These are phyloP conservation scores for Heliconius ismenius DNA, from an alignment of 2,888 invertebrate species.

Conservation along the genomic window DNA sequence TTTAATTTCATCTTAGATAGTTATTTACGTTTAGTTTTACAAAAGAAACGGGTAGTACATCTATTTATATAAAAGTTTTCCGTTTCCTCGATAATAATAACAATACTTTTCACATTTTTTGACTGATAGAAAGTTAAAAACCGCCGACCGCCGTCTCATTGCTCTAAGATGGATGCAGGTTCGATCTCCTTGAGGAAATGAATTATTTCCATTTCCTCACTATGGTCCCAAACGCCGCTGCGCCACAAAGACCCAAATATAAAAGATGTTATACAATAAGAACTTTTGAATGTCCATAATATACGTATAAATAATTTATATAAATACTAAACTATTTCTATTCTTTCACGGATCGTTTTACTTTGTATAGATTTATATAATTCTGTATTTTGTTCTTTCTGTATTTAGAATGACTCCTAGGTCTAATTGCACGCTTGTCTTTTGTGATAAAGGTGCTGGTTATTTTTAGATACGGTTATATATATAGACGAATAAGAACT, in stretches of 20 bases:
- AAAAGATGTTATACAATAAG: no score
- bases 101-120: no score
- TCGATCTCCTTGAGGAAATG: background rate
- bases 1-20: background rate
- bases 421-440: conserved; percentile 2
- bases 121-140: no score
- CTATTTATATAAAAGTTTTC: background rate
- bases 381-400: conserved; percentile 1
- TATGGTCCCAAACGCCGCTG: no score
- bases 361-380: background rate
- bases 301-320: no score
- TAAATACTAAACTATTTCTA: no score
- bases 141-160: no score
- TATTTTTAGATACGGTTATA: background rate
- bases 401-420: background rate
- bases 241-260: no score
- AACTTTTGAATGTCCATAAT: no score
- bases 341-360: no score
- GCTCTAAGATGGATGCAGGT: background rate
- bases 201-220: no score
- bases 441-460: conserved; percentile 1
- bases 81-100: background rate
- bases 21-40: background rate
- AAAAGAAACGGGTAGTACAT: background rate
- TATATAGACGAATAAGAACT: background rate